Evolutionary conservation across 2,113 vertebrate genomes (phyloP).

Genomic region (Electrona antarctica): DNA sequence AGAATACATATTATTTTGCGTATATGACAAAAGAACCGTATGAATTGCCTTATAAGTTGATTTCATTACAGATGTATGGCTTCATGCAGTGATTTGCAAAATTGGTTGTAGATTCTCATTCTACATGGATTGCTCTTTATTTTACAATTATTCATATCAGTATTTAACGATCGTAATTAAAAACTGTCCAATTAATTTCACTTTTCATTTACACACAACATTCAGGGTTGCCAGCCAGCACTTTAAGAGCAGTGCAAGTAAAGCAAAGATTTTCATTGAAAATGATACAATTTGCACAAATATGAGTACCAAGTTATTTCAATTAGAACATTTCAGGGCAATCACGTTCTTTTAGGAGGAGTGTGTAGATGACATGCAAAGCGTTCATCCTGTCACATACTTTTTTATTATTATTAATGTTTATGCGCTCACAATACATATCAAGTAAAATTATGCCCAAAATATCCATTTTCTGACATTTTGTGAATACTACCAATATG

Average conservation of each 20-base stretch:
- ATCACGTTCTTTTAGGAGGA: not conserved
- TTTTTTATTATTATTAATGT: too few species aligned
- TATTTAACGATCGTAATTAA: constrained; percentile 20
- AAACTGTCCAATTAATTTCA: not conserved
- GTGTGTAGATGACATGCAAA: constrained; percentile 2
- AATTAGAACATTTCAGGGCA: not conserved
- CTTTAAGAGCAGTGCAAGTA: constrained; percentile 26
- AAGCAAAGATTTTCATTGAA: constrained; percentile 7
- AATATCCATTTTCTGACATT: constrained; percentile 25
- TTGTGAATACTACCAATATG: constrained; percentile 50
- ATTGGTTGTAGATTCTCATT: constrained; percentile 32
- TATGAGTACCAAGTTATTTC: not conserved
- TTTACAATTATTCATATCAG: constrained; percentile 12
- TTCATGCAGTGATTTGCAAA: constrained; percentile 47
- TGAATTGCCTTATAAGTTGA: constrained; percentile 41
- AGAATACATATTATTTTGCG: constrained; percentile 48
- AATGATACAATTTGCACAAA: constrained; percentile 5
- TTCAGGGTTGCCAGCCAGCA: not conserved
- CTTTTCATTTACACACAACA: not conserved
- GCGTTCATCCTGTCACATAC: not conserved
- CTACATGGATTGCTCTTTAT: constrained; percentile 25
- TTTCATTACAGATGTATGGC: constrained; percentile 42
- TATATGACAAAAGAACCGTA: constrained; percentile 41
- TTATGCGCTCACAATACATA: not conserved
- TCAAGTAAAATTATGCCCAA: not conserved